These are phyloP conservation scores for Nemurella pictetii DNA, from an alignment of 2,888 invertebrate species.

Conservation along the genomic window DNA sequence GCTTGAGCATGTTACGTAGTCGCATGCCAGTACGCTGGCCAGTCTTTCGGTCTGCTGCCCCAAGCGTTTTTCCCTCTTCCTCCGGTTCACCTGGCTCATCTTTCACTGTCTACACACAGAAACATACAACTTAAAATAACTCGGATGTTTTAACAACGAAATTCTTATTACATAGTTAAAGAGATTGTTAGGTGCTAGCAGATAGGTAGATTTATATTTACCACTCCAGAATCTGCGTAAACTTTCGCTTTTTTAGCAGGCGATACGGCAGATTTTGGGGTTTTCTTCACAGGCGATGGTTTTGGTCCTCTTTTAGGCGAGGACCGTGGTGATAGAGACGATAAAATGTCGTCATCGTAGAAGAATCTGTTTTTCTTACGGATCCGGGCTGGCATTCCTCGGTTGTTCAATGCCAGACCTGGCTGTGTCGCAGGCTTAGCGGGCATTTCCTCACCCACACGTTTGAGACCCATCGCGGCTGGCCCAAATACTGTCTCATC, in stretches of 20 bases:
- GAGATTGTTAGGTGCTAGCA: too few species aligned
- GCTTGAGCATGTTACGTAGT: slow-evolving; percentile 87
- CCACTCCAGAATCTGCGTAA: neutral
- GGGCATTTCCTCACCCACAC: slow-evolving; percentile 76
- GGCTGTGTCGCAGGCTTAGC: slow-evolving; percentile 71
- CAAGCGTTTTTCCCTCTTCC: slow-evolving; percentile 2
- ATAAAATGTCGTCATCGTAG: slow-evolving; percentile 86
- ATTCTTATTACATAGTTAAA: too few species aligned
- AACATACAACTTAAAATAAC: too few species aligned
- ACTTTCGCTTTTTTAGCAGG: neutral
- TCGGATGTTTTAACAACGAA: too few species aligned
- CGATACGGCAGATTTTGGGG: slow-evolving; percentile 54
- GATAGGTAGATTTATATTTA: neutral
- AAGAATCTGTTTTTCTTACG: slow-evolving; percentile 87
- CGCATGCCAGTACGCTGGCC: slow-evolving; percentile 90
- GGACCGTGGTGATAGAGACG: slow-evolving; percentile 74
- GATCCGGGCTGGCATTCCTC: slow-evolving; percentile 89
- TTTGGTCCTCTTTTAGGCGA: slow-evolving; percentile 70
- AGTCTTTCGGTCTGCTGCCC: slow-evolving; percentile 70
- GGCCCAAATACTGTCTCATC: slow-evolving; percentile 75
- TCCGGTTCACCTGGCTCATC: slow-evolving; percentile 11
- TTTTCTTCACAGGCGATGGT: slow-evolving; percentile 57
- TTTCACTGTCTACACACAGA: neutral
- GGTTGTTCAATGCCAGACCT: slow-evolving; percentile 78
- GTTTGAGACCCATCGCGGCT: slow-evolving; percentile 77